A percentile compares a stretch with the other conserved stretches of the same genome.
Evolutionary conservation across 2,888 invertebrate genomes (phyloP).

Genomic region (Nephrocerus scutellatus): DNA sequence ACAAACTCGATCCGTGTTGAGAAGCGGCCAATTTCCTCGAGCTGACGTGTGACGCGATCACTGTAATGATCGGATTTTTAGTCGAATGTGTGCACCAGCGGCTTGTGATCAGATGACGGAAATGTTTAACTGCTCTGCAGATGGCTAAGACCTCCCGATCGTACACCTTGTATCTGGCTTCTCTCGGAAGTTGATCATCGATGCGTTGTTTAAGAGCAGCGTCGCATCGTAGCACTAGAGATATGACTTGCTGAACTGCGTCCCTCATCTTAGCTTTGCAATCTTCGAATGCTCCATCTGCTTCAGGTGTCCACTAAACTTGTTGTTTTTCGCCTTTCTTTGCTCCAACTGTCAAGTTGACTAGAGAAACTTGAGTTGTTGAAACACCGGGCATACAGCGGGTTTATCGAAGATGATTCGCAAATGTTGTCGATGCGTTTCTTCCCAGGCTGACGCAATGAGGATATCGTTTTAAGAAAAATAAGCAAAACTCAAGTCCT

Average conservation of each 20-base stretch:
- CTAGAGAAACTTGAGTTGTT: slow-evolving; percentile 5
- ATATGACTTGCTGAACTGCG: slow-evolving; percentile 7
- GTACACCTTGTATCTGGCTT: too few relatives aligned
- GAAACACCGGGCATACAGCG: slow-evolving; percentile 6
- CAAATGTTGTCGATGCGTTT: slow-evolving; percentile 1
- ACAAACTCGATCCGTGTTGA: too few relatives aligned
- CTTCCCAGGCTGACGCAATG: background rate
- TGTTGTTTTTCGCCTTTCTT: slow-evolving; percentile 6
- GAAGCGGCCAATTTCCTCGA: slow-evolving; percentile 7
- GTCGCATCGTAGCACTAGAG: slow-evolving; percentile 6
- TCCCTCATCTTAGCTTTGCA: slow-evolving; percentile 9
- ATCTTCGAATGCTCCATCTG: slow-evolving; percentile 5
- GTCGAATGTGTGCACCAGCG: slow-evolving; percentile 5
- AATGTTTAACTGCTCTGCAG: slow-evolving; percentile 10
- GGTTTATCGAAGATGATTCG: slow-evolving; percentile 4
- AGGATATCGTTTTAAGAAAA: slow-evolving; percentile 2
- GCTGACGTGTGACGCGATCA: slow-evolving; percentile 6
- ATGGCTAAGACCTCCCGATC: slow-evolving; percentile 7
- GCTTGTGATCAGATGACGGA: slow-evolving; percentile 15
- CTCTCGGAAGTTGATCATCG: too few relatives aligned
- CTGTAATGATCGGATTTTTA: slow-evolving; percentile 12
- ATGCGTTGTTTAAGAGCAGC: slow-evolving; percentile 4
- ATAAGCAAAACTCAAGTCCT: slow-evolving; percentile 7
- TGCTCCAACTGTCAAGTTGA: slow-evolving; percentile 3
- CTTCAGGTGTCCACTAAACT: too few relatives aligned